phyloP scores from a whole-genome alignment of 2,797 vertebrate genomes.

The Melanotaenia nigrans region DNA sequence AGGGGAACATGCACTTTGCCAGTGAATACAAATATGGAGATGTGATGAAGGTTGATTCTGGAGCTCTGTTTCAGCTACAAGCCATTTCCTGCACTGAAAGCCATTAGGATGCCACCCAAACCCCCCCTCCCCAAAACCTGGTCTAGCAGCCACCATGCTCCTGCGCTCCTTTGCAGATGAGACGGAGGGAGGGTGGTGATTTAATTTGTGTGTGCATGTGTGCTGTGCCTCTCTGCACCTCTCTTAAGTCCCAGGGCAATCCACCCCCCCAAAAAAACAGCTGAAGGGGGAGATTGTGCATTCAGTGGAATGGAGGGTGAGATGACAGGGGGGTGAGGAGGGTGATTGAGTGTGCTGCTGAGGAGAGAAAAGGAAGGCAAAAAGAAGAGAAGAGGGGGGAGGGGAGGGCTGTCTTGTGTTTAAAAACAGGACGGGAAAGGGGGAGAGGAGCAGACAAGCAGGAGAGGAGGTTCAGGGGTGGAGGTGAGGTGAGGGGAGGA shows the following conservation, averaged over 20 bases:
- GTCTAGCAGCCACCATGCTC: constrained; percentile 49
- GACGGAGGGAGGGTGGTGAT: constrained; percentile 32
- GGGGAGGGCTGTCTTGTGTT: constrained; percentile 61
- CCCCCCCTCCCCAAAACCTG: constrained; percentile 23
- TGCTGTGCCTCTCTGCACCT: constrained; percentile 49
- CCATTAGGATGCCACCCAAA: constrained; percentile 59
- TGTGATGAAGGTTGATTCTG: constrained; percentile 62
- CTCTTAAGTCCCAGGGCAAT: constrained; percentile 65
- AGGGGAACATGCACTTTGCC: constrained; percentile 39
- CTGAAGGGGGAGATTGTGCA: constrained; percentile 76
- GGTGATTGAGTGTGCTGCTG: constrained; percentile 83
- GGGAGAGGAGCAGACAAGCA: constrained; percentile 60
- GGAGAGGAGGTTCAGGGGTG: constrained; percentile 60
- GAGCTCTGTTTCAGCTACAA: constrained; percentile 66
- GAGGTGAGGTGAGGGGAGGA: constrained; percentile 71
- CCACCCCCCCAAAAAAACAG: constrained; percentile 33
- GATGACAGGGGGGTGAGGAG: constrained; percentile 49
- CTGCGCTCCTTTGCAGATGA: constrained; percentile 67
- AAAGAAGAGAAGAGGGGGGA: constrained; percentile 57
- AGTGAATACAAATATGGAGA: constrained; percentile 53
- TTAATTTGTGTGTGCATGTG: constrained; percentile 69
- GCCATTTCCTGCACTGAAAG: constrained; percentile 66
- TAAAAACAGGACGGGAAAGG: constrained; percentile 32
- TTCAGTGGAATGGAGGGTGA: constrained; percentile 80
- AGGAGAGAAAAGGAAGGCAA: constrained; percentile 71